Evolutionary conservation across 2,888 invertebrate genomes (phyloP).

Genomic region (Eremobia ochroleuca): DNA sequence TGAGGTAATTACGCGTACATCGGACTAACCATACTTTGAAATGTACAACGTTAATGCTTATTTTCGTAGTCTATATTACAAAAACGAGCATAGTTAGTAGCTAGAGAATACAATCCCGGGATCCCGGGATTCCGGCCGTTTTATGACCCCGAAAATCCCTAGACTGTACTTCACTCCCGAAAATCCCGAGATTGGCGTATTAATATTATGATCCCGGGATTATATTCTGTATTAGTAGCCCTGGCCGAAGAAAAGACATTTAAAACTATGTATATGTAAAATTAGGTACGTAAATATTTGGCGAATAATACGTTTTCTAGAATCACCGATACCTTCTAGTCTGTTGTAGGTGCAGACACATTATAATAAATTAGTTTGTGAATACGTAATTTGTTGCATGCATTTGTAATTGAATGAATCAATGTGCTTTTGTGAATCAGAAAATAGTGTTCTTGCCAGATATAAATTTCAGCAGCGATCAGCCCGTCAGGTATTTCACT

Average conservation of each 20-base stretch:
- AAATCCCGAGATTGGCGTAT: no score
- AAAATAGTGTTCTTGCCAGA: slow-evolving; percentile 49
- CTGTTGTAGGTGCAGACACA: slow-evolving; percentile 39
- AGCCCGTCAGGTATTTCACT: slow-evolving; percentile 35
- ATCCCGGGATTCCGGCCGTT: no score
- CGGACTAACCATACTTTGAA: slow-evolving; percentile 56
- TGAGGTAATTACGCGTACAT: slow-evolving; percentile 65
- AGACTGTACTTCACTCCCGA: no score
- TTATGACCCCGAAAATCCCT: no score
- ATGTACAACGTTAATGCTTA: slow-evolving; percentile 44
- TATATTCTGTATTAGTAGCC: no score
- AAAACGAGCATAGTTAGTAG: slow-evolving; percentile 42
- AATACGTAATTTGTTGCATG: slow-evolving; percentile 43
- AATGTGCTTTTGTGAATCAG: slow-evolving; percentile 54
- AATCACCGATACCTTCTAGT: slow-evolving; percentile 40
- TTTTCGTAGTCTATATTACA: slow-evolving; percentile 53
- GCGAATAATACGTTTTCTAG: slow-evolving; percentile 36
- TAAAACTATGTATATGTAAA: slow-evolving; percentile 53
- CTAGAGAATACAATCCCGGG: no score
- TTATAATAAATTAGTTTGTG: slow-evolving; percentile 48
- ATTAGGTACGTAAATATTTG: slow-evolving; percentile 61
- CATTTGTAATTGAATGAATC: slow-evolving; percentile 50
- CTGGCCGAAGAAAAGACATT: slow-evolving; percentile 35
- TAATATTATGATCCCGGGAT: no score
- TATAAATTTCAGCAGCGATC: slow-evolving; percentile 48